Conservation (phyloP, 2,797 vertebrate genomes). For the Nasua narica region DNA sequence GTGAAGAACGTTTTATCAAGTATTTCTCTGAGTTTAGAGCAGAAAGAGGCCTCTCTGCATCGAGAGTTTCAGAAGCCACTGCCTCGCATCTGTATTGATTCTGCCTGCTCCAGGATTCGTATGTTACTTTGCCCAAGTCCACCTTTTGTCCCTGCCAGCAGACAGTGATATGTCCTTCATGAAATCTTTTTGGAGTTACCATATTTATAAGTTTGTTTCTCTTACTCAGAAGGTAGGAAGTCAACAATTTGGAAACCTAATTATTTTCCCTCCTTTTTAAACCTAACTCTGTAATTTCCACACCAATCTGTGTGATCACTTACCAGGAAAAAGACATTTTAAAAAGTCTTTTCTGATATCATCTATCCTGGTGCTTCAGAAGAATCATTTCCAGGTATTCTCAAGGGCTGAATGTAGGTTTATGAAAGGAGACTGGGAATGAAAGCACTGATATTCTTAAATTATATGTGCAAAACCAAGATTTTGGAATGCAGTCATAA, state of each 20-base stretch:
- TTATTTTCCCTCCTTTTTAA: slow-evolving; percentile 36
- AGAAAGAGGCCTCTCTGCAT: background rate
- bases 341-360: background rate
- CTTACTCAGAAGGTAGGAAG: slow-evolving; percentile 21
- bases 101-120: background rate
- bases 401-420: background rate
- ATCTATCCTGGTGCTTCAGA: background rate
- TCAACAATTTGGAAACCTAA: slow-evolving; percentile 56
- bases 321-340: background rate
- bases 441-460: background rate
- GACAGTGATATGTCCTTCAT: background rate
- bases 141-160: background rate
- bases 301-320: background rate
- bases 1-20: background rate
- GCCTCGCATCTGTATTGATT: background rate
- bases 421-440: background rate
- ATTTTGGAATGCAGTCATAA: background rate
- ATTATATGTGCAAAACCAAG: background rate
- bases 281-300: background rate
- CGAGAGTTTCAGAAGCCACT: background rate
- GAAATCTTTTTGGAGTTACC: background rate
- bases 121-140: background rate
- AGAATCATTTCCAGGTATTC: background rate
- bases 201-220: slow-evolving; percentile 28
- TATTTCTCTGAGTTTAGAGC: background rate